phyloP scores from a whole-genome alignment of 92 coral and sea anemone species.

The Bergia puertoricense region DNA sequence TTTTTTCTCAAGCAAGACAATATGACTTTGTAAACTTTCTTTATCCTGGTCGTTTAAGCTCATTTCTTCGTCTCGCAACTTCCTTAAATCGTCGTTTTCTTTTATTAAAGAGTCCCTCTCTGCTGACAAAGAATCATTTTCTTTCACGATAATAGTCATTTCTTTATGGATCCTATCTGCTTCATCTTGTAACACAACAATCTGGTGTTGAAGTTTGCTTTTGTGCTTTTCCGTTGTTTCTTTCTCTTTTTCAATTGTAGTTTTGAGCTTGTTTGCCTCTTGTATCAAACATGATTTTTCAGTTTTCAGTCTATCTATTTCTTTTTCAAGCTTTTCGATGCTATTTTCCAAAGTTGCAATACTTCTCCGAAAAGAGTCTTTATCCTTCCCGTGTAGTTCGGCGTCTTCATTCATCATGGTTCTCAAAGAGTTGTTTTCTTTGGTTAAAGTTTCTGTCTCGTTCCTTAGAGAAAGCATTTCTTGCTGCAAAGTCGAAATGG shows the following conservation, averaged over 20 bases:
- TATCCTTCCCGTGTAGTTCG: constrained; percentile 9
- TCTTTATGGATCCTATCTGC: constrained; percentile 42
- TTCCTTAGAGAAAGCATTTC: constrained; percentile 41
- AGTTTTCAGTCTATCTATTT: constrained; percentile 13
- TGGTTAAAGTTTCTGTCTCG: constrained; percentile 31
- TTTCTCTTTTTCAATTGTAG: constrained; percentile 61
- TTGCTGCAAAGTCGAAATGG: constrained; percentile 7
- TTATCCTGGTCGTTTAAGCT: constrained; percentile 23
- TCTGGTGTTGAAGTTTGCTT: constrained; percentile 53
- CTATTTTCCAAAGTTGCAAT: background rate
- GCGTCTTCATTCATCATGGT: constrained; percentile 29
- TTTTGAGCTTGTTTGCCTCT: constrained; percentile 53
- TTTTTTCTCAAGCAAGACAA: constrained; percentile 15
- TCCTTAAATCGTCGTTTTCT: constrained; percentile 32
- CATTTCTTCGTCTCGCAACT: constrained; percentile 15
- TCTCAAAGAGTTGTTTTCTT: constrained; percentile 41
- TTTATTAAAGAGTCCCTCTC: constrained; percentile 28
- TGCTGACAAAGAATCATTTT: constrained; percentile 25
- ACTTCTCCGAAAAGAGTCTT: constrained; percentile 13
- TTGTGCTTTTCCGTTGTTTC: constrained; percentile 43
- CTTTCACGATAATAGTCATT: constrained; percentile 24
- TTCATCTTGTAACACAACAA: constrained; percentile 60
- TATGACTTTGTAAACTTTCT: constrained; percentile 19
- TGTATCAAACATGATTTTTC: constrained; percentile 61
- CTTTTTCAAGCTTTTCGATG: constrained; percentile 37